These are phyloP conservation scores for Hydriomena furcata DNA, from an alignment of 2,888 invertebrate genomes.

Conservation along the genomic window DNA sequence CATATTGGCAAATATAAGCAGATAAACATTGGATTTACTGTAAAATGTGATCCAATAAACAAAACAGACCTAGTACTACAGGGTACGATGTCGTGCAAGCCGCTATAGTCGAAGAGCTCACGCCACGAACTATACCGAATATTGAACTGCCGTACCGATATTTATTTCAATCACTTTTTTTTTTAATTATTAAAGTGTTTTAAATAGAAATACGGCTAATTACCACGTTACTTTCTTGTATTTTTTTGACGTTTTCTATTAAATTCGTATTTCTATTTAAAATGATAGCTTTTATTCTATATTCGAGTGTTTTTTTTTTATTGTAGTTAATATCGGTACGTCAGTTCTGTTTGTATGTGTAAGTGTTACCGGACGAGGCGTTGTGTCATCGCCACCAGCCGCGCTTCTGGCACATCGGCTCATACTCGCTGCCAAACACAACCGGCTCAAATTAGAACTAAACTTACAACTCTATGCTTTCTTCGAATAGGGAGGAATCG, in stretches of 20 bases:
- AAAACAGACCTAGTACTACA: conserved; percentile 28
- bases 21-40: no score
- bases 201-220: no score
- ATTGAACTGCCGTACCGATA: conserved; percentile 23
- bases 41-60: conserved; percentile 37
- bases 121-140: conserved; percentile 41
- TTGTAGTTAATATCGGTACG: conserved; percentile 22
- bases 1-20: no score
- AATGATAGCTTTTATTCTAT: no score
- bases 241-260: no score
- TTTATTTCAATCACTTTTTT: background rate
- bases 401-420: conserved; percentile 64
- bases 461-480: conserved; percentile 11
- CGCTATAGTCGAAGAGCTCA: conserved; percentile 49
- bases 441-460: conserved; percentile 18
- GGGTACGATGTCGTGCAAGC: conserved; percentile 42
- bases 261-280: no score
- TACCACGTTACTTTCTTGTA: no score
- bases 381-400: conserved; percentile 67
- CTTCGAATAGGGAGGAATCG: conserved; percentile 6
- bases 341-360: conserved; percentile 26
- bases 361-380: conserved; percentile 62
- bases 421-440: conserved; percentile 72
- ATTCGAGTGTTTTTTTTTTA: background rate
- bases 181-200: background rate